Evolutionary conservation across 2,888 invertebrate species (phyloP).

Genomic region (Drosophila anomalata): DNA sequence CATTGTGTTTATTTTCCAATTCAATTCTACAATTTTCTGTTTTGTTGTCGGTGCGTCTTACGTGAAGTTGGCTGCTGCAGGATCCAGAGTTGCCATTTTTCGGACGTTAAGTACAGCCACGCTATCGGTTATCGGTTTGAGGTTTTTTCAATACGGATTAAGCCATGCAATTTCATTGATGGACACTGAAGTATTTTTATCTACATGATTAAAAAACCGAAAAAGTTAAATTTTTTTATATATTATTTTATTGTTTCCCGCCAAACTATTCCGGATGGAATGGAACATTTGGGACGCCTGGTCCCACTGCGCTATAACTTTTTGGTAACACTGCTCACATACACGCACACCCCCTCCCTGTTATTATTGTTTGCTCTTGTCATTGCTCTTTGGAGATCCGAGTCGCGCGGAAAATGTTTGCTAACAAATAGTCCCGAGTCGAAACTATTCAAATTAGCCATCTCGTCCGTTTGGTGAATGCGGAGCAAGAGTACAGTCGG

Average conservation of each 20-base stretch:
- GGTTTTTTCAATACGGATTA: neutral
- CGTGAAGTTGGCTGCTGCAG: conserved; percentile 65
- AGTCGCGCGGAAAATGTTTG: conserved; percentile 50
- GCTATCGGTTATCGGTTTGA: neutral
- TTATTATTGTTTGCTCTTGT: conserved; percentile 7
- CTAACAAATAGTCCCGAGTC: conserved; percentile 36
- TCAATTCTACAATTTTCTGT: conserved; percentile 46
- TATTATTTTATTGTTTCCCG: too few species aligned
- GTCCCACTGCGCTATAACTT: conserved; percentile 15
- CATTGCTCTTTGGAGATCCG: conserved; percentile 28
- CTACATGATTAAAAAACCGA: too few species aligned
- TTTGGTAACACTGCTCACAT: neutral
- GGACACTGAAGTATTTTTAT: too few species aligned
- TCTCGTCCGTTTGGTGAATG: conserved; percentile 6
- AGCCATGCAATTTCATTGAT: neutral
- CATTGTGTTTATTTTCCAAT: conserved; percentile 49
- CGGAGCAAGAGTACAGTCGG: conserved; percentile 9
- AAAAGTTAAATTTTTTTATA: too few species aligned
- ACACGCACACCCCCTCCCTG: neutral
- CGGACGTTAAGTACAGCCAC: neutral
- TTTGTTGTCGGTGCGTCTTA: conserved; percentile 71
- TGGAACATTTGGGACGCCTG: conserved; percentile 9
- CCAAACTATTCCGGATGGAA: too few species aligned
- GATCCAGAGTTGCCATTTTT: conserved; percentile 8
- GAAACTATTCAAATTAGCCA: conserved; percentile 3